Percentiles rank a stretch among this genome's conserved stretches.
These are phyloP conservation scores for Heliconius melpomene DNA, from an alignment of 1,140 invertebrate species.

Conservation along the genomic window DNA sequence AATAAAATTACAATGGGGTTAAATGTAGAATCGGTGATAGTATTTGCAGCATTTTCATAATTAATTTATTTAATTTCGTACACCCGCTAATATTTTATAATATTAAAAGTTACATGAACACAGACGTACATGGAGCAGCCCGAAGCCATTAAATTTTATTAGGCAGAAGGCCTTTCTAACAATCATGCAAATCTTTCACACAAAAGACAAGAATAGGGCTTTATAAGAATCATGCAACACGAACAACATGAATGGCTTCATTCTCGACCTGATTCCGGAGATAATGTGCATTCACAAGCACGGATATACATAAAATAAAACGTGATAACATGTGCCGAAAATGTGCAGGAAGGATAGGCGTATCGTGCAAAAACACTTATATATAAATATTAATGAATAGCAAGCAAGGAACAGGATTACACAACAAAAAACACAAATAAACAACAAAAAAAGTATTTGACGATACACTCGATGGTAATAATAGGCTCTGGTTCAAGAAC, in stretches of 20 bases:
- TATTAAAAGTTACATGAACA: conserved; percentile 28
- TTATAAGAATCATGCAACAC: conserved; percentile 76
- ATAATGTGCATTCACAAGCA: conserved; percentile 75
- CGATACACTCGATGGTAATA: conserved; percentile 64
- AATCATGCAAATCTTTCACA: conserved; percentile 74
- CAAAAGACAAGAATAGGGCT: conserved; percentile 62
- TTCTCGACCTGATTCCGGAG: conserved; percentile 65
- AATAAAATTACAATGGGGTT: conserved; percentile 4
- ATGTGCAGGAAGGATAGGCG: conserved; percentile 75
- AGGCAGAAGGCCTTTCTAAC: conserved; percentile 72
- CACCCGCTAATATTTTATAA: conserved; percentile 27
- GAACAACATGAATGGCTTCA: conserved; percentile 76
- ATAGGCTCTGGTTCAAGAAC: conserved; percentile 62
- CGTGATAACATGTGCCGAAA: conserved; percentile 65
- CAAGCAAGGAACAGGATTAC: conserved; percentile 74
- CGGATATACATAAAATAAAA: conserved; percentile 60
- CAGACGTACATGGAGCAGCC: conserved; percentile 62
- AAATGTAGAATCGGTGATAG: conserved; percentile 21
- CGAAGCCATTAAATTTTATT: conserved; percentile 67
- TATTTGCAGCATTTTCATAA: conserved; percentile 3
- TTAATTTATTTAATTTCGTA: conserved; percentile 12
- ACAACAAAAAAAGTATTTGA: conserved; percentile 55
- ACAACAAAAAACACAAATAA: conserved; percentile 68
- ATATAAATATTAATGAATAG: conserved; percentile 72
- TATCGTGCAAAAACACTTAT: conserved; percentile 76